Percentiles rank a stretch among this genome's conserved stretches.
Evolutionary conservation across 2,113 vertebrate genomes (phyloP).

Genomic region (Fulica atra): DNA sequence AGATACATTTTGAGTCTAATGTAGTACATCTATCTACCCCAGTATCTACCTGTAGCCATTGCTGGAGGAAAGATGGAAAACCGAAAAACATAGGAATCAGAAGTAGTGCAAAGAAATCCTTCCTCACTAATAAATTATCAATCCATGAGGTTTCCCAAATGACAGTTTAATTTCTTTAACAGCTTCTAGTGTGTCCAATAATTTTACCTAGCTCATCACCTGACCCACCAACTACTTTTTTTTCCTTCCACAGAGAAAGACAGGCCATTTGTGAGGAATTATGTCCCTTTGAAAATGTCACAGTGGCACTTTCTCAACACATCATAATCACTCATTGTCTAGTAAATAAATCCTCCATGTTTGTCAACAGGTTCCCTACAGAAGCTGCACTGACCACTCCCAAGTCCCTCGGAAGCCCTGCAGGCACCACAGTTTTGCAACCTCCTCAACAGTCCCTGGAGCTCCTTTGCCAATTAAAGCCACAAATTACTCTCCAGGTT

Average conservation of each 20-base stretch:
- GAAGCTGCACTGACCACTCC: not conserved
- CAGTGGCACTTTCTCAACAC: not conserved
- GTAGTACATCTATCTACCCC: not conserved
- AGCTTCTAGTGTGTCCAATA: not conserved
- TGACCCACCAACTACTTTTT: not conserved
- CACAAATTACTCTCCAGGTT: not conserved
- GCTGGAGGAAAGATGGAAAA: not conserved
- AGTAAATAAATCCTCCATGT: not conserved
- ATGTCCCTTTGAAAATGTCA: not conserved
- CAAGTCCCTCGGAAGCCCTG: fast-evolving
- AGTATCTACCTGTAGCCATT: not conserved
- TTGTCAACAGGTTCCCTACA: fast-evolving
- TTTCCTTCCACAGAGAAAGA: not conserved
- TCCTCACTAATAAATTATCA: not conserved
- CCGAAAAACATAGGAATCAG: not conserved
- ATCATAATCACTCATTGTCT: not conserved
- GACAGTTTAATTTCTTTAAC: not conserved
- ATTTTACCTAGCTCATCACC: not conserved
- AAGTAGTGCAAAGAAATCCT: not conserved
- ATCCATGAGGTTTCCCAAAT: not conserved
- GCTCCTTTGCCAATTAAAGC: not conserved
- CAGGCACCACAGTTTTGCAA: fast-evolving
- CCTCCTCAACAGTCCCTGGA: not conserved
- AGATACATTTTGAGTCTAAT: too few species aligned
- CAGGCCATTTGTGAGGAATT: not conserved